Evolutionary conservation across 2,113 vertebrate species (phyloP), one percentile per base, ranked within the genome.

Genomic region (Bufo bufo): DNA sequence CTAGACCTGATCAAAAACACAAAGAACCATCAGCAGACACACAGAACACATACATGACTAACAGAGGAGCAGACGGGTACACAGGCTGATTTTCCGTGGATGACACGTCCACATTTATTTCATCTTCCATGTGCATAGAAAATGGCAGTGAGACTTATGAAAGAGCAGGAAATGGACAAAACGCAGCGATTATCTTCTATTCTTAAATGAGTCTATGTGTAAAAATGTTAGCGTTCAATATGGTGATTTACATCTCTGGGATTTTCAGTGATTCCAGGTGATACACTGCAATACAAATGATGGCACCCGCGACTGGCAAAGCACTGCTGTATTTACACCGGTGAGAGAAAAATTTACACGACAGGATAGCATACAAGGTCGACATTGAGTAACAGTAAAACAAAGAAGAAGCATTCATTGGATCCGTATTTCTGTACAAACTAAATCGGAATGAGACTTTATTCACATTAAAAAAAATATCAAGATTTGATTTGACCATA

Each of bases 271-370:
- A 90, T 88, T 95, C 94, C 93, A 95, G 95, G 96, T 95, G 96
- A 97, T 94, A 97, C 95, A 95, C 94, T 93, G 95, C 95, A 91
- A 94, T 95, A 97, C 96, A 96, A 96, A 96, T 95, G 96, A 96
- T 96, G 95, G 96, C 96, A 96, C 96, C 94, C 94, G 90, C 94
- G 95, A 95, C 96, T 96, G 94, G 93, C 95, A 87, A 94, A 95
- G 96, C 94, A 94, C 95, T 95, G 95, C 93, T 94, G 92, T 98
- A 98, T 99, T 97, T 99, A 99, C 97, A 99, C 94, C 93, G 95
- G 95, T 92, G 47, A 95, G 95, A 94, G 96, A 58, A 33, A 20
- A 97, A 99, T 99, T 96, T 99, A 99, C 97, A 99, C 94, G 95
- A 97, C 95, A 95, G 92, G 92, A 95, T 95, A 97, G 95, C 96